These are phyloP conservation scores for Chloropsis cyanopogon DNA, from an alignment of 2,113 vertebrate genomes.

Conservation along the genomic window DNA sequence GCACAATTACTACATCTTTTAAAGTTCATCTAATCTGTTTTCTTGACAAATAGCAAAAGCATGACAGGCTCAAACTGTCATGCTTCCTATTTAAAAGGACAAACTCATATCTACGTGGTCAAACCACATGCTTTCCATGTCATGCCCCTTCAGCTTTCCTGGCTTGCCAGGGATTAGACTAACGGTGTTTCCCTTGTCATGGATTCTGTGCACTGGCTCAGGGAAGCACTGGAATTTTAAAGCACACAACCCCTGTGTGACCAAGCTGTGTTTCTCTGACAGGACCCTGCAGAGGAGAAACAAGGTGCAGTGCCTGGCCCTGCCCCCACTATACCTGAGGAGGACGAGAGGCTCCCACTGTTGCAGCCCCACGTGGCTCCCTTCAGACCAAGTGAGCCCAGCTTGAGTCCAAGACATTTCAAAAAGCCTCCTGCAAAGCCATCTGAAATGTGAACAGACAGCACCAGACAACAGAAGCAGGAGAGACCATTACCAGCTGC, in stretches of 20 bases:
- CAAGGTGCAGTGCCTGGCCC: conserved; percentile 63
- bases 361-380: conserved; percentile 83
- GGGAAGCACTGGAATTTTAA: background rate
- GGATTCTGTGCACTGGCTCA: rapidly evolving
- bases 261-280: background rate
- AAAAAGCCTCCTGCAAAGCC: conserved; percentile 78
- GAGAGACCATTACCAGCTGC: background rate
- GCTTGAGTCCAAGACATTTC: conserved; percentile 79
- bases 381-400: conserved; percentile 78
- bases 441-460: conserved; percentile 71
- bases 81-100: background rate
- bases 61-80: background rate
- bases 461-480: background rate
- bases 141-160: background rate
- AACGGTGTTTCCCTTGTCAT: background rate
- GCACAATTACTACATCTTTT: background rate
- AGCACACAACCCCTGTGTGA: background rate
- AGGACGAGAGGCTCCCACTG: conserved; percentile 69
- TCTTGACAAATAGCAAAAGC: background rate
- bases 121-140: background rate
- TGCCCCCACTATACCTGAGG: conserved; percentile 69
- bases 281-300: conserved; percentile 74
- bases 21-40: background rate
- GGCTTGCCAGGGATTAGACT: background rate
- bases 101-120: background rate